Evolutionary conservation across 2,797 vertebrate species (phyloP).

Genomic region (Capromys pilorides): DNA sequence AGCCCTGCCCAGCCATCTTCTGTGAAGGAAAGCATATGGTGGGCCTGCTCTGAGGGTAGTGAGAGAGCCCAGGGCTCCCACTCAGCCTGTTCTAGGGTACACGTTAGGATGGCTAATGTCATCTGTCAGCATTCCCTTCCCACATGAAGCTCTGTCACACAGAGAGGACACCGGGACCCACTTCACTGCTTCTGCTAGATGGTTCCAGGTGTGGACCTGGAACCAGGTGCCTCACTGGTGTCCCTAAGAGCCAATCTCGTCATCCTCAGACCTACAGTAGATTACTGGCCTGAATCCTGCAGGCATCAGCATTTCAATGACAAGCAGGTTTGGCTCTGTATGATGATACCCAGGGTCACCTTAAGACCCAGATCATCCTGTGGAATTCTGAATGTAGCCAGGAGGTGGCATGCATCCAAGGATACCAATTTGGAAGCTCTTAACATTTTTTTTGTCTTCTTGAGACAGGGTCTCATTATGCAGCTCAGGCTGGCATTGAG

Average conservation of each 20-base stretch:
- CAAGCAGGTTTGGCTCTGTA: fast-evolving
- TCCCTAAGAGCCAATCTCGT: background rate
- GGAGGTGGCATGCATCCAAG: background rate
- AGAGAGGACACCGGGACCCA: background rate
- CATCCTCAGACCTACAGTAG: background rate
- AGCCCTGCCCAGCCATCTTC: background rate
- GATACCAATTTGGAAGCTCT: background rate
- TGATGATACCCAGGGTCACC: background rate
- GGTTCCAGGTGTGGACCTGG: background rate
- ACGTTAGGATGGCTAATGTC: too few species aligned
- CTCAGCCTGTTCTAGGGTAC: background rate
- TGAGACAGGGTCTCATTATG: too few species aligned
- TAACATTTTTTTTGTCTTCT: too few species aligned
- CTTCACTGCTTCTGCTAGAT: background rate
- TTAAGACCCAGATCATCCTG: fast-evolving
- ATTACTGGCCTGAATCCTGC: background rate
- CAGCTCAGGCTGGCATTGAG: too few species aligned
- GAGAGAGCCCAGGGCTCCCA: background rate
- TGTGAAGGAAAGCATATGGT: fast-evolving
- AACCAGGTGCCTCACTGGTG: background rate
- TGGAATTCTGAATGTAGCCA: background rate
- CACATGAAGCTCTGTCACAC: background rate
- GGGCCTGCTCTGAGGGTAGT: background rate
- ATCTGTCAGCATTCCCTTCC: background rate
- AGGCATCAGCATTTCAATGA: fast-evolving